These are phyloP conservation scores for Xiphydria camelus DNA, from an alignment of 2,888 invertebrate genomes.

Conservation along the genomic window DNA sequence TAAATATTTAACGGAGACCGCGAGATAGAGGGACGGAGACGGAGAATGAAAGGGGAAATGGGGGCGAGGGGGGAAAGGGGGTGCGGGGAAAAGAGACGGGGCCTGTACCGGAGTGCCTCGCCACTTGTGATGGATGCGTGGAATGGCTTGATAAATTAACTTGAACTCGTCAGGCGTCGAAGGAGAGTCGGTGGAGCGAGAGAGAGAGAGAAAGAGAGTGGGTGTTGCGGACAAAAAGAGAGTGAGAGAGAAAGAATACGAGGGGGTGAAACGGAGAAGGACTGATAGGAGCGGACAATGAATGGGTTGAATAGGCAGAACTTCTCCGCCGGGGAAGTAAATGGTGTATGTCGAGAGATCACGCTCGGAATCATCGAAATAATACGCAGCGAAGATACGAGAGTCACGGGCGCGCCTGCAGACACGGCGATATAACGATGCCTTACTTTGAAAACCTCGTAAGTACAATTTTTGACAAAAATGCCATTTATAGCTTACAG, in stretches of 20 bases:
- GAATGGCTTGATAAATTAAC: slow-evolving; percentile 32
- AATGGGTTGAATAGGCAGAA: background rate
- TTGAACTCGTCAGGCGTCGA: background rate
- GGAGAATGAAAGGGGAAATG: slow-evolving; percentile 21
- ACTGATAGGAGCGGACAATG: slow-evolving; percentile 16
- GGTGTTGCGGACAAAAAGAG: slow-evolving; percentile 8
- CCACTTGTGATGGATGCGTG: slow-evolving; percentile 25
- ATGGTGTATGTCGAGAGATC: slow-evolving; percentile 2
- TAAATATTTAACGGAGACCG: slow-evolving; percentile 5
- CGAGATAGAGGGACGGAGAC: slow-evolving; percentile 8
- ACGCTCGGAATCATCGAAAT: slow-evolving; percentile 2
- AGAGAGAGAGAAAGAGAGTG: slow-evolving; percentile 6
- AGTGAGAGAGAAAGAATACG: slow-evolving; percentile 5
- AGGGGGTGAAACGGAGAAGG: slow-evolving; percentile 3
- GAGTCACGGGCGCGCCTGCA: too few species aligned
- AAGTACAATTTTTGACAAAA: too few species aligned
- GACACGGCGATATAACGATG: too few species aligned
- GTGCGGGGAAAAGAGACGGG: slow-evolving; percentile 15
- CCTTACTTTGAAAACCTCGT: too few species aligned
- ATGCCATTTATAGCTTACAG: too few species aligned
- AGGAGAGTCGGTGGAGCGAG: slow-evolving; percentile 1
- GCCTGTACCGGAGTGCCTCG: too few species aligned
- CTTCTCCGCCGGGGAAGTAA: slow-evolving; percentile 6
- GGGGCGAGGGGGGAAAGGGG: slow-evolving; percentile 3
- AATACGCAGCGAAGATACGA: background rate